phyloP scores from a whole-genome alignment of 2,113 vertebrate genomes.

The Prunella fulvescens region DNA sequence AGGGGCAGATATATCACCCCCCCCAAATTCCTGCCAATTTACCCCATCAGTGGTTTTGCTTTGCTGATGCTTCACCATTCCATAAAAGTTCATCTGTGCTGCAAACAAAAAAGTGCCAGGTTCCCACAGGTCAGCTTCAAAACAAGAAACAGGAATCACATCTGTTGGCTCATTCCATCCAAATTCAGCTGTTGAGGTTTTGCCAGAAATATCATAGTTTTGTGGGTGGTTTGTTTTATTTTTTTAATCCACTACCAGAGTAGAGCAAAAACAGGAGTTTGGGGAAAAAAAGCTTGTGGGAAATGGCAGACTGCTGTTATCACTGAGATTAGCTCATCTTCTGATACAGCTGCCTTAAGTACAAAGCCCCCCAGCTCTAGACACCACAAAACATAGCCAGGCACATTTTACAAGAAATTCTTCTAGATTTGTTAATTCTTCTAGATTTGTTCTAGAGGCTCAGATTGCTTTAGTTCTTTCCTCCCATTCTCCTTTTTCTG shows the following conservation, averaged over 20 bases:
- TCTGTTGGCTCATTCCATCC: not conserved
- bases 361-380: not conserved
- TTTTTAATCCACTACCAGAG: not conserved
- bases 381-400: not conserved
- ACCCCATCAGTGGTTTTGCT: not conserved
- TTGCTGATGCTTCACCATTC: not conserved
- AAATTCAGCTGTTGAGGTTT: not conserved
- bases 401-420: not conserved
- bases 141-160: not conserved
- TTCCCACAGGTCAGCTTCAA: not conserved
- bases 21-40: not conserved
- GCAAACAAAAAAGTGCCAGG: not conserved
- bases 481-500: not conserved
- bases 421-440: not conserved
- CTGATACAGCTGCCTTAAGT: not conserved
- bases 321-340: not conserved
- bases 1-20: fast-evolving
- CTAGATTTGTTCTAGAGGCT: not conserved
- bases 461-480: not conserved
- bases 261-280: not conserved
- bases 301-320: not conserved
- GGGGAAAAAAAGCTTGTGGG: not conserved
- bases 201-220: not conserved
- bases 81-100: not conserved
- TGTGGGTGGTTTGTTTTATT: not conserved